A percentile compares a stretch with the other conserved stretches of the same genome.
Evolutionary conservation across 2,888 invertebrate genomes (phyloP).

Genomic region (Lagria hirta): DNA sequence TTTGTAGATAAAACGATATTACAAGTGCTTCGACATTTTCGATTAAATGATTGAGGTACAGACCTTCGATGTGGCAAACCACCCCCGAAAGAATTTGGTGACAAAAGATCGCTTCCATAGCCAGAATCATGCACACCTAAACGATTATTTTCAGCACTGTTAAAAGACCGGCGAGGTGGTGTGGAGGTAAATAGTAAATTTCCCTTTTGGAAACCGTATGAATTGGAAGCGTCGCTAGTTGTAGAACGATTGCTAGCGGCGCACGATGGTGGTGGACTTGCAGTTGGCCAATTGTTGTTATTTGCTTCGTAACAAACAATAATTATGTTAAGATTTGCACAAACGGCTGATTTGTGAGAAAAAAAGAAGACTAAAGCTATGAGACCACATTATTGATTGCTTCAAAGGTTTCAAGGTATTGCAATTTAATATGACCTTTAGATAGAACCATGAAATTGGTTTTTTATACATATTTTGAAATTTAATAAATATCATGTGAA

Average conservation of each 20-base stretch:
- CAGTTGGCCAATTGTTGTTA: slow-evolving; percentile 22
- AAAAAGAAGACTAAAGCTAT: too few relatives aligned
- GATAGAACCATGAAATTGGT: too few relatives aligned
- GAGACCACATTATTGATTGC: too few relatives aligned
- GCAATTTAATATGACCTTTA: too few relatives aligned
- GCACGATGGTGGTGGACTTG: slow-evolving; percentile 27
- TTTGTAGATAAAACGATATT: slow-evolving; percentile 65
- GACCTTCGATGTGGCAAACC: slow-evolving; percentile 42
- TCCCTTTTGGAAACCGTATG: slow-evolving; percentile 57
- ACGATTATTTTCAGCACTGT: slow-evolving; percentile 7
- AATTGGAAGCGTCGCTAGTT: slow-evolving; percentile 14
- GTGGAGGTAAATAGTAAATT: slow-evolving; percentile 59
- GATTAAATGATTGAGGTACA: slow-evolving; percentile 52
- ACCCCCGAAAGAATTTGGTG: slow-evolving; percentile 50
- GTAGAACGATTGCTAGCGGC: slow-evolving; percentile 15
- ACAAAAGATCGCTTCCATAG: slow-evolving; percentile 59
- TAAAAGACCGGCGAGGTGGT: slow-evolving; percentile 42
- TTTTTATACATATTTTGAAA: too few relatives aligned
- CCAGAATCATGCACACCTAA: slow-evolving; percentile 42
- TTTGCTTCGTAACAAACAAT: too few relatives aligned
- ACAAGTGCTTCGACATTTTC: slow-evolving; percentile 67
- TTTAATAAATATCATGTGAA: too few relatives aligned
- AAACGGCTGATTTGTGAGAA: too few relatives aligned
- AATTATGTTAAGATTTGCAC: too few relatives aligned
- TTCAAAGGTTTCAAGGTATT: too few relatives aligned